A percentile compares a stretch with the other conserved stretches of the same genome.
Evolutionary conservation across 2,888 invertebrate species (phyloP).

Genomic region (Drosophila hawaiiensis): DNA sequence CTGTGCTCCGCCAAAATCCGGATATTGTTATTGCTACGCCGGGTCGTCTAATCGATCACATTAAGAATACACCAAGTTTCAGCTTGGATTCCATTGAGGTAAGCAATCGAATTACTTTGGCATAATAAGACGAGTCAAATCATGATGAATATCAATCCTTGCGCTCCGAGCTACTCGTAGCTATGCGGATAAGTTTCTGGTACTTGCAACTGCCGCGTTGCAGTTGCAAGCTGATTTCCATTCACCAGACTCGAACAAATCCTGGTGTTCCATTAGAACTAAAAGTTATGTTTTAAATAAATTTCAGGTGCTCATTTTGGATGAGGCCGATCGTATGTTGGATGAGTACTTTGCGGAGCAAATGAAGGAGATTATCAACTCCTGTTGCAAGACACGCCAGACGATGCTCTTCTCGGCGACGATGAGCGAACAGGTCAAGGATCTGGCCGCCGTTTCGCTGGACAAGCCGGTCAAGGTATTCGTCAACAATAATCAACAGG

Average conservation of each 20-base stretch:
- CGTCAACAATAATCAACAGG: slow-evolving; percentile 97
- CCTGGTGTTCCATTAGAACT: not conserved
- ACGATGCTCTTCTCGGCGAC: slow-evolving; percentile 99
- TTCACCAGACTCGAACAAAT: not conserved
- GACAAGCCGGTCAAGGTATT: slow-evolving; percentile 97
- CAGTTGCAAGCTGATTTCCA: slow-evolving; percentile 72
- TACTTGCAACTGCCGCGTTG: slow-evolving; percentile 58
- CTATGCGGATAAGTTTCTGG: slow-evolving; percentile 43
- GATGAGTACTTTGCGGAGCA: slow-evolving; percentile 99
- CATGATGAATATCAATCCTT: slow-evolving; percentile 85
- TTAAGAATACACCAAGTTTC: slow-evolving; percentile 97
- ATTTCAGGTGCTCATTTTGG: slow-evolving; percentile 86
- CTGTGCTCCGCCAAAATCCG: slow-evolving; percentile 93
- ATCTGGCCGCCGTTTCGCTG: slow-evolving; percentile 96
- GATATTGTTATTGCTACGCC: slow-evolving; percentile 99
- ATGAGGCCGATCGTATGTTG: slow-evolving; percentile 94
- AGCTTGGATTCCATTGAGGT: slow-evolving; percentile 96
- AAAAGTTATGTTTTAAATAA: not conserved
- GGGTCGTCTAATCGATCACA: slow-evolving; percentile 98
- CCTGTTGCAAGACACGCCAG: slow-evolving; percentile 96
- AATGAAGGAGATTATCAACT: slow-evolving; percentile 98
- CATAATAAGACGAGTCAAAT: not conserved
- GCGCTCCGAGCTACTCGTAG: slow-evolving; percentile 83
- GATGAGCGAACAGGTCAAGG: slow-evolving; percentile 99
- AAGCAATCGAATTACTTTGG: slow-evolving; percentile 20